Evolutionary conservation across 1,140 invertebrate genomes (phyloP).

Genomic region (Calliphora vicina): DNA sequence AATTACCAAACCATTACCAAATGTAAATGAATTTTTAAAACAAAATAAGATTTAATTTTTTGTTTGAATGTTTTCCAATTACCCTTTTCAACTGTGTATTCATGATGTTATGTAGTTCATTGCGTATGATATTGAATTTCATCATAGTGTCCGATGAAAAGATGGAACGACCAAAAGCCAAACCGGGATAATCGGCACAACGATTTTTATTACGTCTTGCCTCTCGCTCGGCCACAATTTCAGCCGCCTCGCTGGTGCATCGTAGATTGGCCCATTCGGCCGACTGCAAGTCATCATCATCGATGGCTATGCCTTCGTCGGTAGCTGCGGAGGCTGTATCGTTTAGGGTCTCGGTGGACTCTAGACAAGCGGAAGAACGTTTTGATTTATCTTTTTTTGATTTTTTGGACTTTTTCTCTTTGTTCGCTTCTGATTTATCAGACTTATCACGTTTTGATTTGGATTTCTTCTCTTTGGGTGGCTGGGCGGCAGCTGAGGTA

Average conservation of each 20-base stretch:
- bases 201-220: constrained; percentile 75
- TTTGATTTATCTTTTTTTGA: constrained; percentile 46
- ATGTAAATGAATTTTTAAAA: not conserved
- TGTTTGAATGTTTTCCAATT: constrained; percentile 58
- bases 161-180: constrained; percentile 89
- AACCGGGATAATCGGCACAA: constrained; percentile 90
- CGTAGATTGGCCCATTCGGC: constrained; percentile 81
- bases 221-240: constrained; percentile 85
- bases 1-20: too few relatives aligned
- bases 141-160: constrained; percentile 97
- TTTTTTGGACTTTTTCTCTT: constrained; percentile 37
- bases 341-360: constrained; percentile 21
- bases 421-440: constrained; percentile 52
- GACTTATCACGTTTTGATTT: constrained; percentile 49
- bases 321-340: constrained; percentile 62
- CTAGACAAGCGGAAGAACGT: constrained; percentile 40
- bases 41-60: not conserved
- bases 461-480: constrained; percentile 46
- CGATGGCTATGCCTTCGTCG: constrained; percentile 66
- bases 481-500: constrained; percentile 23
- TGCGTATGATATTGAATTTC: constrained; percentile 95
- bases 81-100: constrained; percentile 96
- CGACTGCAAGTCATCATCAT: constrained; percentile 77
- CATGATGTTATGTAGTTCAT: constrained; percentile 97
- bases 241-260: constrained; percentile 86